These are phyloP conservation scores for Chunga burmeisteri DNA, from an alignment of 2,113 vertebrate species.

Conservation along the genomic window DNA sequence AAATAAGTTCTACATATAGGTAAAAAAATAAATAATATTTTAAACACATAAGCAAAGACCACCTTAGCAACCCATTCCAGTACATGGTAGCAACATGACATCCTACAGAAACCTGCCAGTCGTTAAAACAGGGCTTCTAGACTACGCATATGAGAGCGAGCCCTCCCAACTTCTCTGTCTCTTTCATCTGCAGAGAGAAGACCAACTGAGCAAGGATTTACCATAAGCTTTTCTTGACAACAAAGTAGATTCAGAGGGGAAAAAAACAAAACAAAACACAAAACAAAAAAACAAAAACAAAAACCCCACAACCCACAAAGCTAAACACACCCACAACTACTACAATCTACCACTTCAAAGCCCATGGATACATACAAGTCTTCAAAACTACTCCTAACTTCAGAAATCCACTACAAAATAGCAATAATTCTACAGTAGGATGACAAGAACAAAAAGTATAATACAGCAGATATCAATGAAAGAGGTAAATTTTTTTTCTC, in stretches of 20 bases:
- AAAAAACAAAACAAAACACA: too few relatives aligned
- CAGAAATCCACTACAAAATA: background rate
- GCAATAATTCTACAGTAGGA: background rate
- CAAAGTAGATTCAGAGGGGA: too few relatives aligned
- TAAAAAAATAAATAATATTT: background rate
- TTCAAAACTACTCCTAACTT: background rate
- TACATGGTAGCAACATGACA: fast-evolving
- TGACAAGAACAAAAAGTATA: background rate
- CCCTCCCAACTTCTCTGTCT: background rate
- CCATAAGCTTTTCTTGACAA: background rate
- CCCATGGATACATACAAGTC: fast-evolving
- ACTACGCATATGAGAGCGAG: fast-evolving
- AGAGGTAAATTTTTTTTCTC: background rate
- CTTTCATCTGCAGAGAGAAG: background rate
- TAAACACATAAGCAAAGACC: background rate
- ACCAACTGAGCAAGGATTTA: background rate
- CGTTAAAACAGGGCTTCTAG: background rate
- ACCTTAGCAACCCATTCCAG: background rate
- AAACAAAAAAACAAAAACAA: background rate
- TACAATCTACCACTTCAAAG: background rate
- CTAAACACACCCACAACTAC: too few relatives aligned
- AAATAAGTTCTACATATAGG: background rate
- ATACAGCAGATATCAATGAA: background rate
- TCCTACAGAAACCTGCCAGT: background rate
- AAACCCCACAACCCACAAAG: too few relatives aligned